A percentile compares a stretch with the other conserved stretches of the same genome.
phyloP scores from a whole-genome alignment of 2,797 vertebrate genomes.

The Gadopsis bispinosus region DNA sequence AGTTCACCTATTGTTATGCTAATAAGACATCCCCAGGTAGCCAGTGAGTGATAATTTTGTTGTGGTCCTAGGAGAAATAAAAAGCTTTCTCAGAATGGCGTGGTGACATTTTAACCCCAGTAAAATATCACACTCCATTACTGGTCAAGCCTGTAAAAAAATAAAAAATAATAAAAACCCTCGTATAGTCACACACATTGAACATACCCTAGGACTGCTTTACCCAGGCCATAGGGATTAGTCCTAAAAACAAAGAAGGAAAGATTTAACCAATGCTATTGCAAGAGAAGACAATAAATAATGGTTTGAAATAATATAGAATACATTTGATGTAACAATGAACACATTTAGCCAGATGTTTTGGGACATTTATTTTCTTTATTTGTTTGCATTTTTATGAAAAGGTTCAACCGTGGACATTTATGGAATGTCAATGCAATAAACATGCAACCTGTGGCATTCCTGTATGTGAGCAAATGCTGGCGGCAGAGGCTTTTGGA shows the following conservation, averaged over 20 bases:
- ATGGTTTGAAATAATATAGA: not conserved
- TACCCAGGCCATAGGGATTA: conserved; percentile 15
- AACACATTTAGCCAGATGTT: not conserved
- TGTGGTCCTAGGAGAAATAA: conserved; percentile 64
- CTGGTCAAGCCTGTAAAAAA: conserved; percentile 34
- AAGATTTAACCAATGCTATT: not conserved
- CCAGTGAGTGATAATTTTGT: conserved; percentile 73
- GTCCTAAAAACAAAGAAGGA: not conserved
- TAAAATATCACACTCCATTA: conserved; percentile 53
- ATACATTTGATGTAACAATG: not conserved
- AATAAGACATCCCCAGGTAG: conserved; percentile 67
- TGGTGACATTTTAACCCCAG: conserved; percentile 78
- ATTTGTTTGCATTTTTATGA: conserved; percentile 13
- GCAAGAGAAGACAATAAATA: not conserved
- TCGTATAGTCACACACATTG: conserved; percentile 26
- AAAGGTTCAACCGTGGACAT: conserved; percentile 33
- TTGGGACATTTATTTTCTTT: conserved; percentile 9
- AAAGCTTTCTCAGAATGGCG: conserved; percentile 57
- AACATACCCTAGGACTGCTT: conserved; percentile 4
- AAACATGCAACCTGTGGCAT: conserved; percentile 76
- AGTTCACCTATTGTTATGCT: conserved; percentile 79
- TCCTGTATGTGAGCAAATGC: conserved; percentile 24
- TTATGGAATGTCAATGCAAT: conserved; percentile 29
- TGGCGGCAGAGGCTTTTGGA: conserved; percentile 39
- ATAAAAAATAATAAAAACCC: not conserved